Percentiles rank a stretch among this genome's conserved stretches.
Evolutionary conservation across 1,140 invertebrate species (phyloP).

Genomic region (Sinonovacula constricta): DNA sequence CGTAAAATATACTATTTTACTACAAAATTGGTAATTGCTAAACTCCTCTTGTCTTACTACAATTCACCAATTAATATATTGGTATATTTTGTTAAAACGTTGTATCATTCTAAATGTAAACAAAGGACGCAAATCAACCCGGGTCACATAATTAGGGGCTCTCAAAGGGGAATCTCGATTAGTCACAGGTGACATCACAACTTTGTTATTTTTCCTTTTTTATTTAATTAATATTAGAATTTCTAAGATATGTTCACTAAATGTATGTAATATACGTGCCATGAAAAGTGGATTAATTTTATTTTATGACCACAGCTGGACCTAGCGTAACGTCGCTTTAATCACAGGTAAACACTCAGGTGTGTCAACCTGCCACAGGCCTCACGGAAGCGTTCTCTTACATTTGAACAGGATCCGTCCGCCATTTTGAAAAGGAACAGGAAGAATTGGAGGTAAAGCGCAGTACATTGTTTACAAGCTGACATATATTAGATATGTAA

Average conservation of each 20-base stretch:
- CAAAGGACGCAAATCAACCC: too few relatives aligned
- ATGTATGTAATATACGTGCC: neutral
- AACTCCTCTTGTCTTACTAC: neutral
- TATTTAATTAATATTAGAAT: neutral
- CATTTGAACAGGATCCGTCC: constrained; percentile 46
- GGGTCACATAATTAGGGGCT: too few relatives aligned
- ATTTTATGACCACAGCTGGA: neutral
- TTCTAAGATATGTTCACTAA: neutral
- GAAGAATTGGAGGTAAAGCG: constrained; percentile 30
- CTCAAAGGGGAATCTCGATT: too few relatives aligned
- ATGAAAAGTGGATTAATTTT: neutral
- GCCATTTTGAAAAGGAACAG: constrained; percentile 38
- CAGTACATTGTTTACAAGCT: neutral
- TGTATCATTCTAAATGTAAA: neutral
- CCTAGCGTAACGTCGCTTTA: neutral
- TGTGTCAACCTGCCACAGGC: neutral
- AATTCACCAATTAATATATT: neutral
- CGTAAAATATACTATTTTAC: neutral
- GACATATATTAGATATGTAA: neutral
- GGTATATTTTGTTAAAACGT: neutral
- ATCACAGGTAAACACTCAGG: constrained; percentile 24
- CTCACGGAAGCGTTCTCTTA: constrained; percentile 39
- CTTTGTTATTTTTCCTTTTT: neutral
- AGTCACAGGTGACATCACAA: constrained; percentile 23
- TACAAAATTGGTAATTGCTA: neutral